Evolutionary conservation across 2,888 invertebrate genomes (phyloP), one percentile per base, ranked within the genome.

Genomic region (Elmis aenea): DNA sequence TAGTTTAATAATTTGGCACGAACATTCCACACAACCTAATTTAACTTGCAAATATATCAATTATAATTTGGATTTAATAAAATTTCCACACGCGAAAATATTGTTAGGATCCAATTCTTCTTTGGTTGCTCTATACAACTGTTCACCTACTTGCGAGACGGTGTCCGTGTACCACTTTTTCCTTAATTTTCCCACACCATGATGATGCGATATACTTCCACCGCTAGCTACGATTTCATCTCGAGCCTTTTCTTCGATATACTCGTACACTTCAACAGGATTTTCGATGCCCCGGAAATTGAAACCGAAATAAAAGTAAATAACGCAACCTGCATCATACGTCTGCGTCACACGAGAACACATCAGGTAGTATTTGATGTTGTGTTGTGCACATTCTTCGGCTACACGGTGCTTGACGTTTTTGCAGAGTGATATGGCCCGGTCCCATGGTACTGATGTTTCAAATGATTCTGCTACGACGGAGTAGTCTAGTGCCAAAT

Each of bases 391-490:
- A 58, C 84, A 85, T 61, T 85, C 83, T 46, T 69, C 46, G 1
- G 73, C 66, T 2, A 97, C 74, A 28, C 89, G 74, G 34, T 80
- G 77, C 65, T 96, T 97, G 3, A 96, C 95, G 71, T 93, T 93
- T 33, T 78, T 74, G 62, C 95, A 95, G 20, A 99, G 72, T 9
- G 79, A 70, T 14, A 83, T 68, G 6, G 91, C 81, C 33, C 88
- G 79, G 68, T 93, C 91, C 97, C 97, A 99, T 1, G 97, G 88
- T 2, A 95, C 95, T 0, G 97, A 97, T 0, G 99, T 99, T 71
- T 99, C 97, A 72, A 99, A 99, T 0, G 96, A 96, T 67, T 99
- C 97, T 0, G 94, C 87, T 2, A 96, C 83, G 10, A 95, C 78
- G 48, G 81, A 78, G 65, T 85, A 89, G 34, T 91, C 85, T 47